phyloP scores from a whole-genome alignment of 2,888 invertebrate genomes.

The Fragum fragum region DNA sequence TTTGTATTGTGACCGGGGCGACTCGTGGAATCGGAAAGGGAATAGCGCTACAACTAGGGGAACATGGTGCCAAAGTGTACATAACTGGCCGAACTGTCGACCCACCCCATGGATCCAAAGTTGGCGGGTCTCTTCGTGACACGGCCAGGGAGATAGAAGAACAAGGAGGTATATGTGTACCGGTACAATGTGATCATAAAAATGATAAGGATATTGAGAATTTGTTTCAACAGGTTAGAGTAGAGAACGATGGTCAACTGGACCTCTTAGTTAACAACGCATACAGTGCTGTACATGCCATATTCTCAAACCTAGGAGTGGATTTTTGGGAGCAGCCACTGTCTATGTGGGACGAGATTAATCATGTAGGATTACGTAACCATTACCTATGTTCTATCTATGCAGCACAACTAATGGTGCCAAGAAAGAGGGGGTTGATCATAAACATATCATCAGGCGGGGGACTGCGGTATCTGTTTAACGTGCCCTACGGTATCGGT shows the following conservation, averaged over 20 bases:
- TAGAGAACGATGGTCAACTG: constrained; percentile 85
- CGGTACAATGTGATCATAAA: constrained; percentile 86
- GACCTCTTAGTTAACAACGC: constrained; percentile 87
- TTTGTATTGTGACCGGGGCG: constrained; percentile 86
- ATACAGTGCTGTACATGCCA: constrained; percentile 84
- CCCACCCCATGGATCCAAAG: constrained; percentile 47
- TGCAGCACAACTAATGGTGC: constrained; percentile 87
- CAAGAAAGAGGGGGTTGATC: constrained; percentile 86
- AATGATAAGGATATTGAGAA: constrained; percentile 84
- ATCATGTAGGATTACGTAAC: constrained; percentile 87
- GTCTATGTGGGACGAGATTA: constrained; percentile 86
- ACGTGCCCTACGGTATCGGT: constrained; percentile 87
- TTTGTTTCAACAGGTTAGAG: constrained; percentile 85
- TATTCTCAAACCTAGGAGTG: constrained; percentile 76
- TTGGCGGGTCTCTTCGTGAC: constrained; percentile 58
- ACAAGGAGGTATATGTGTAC: constrained; percentile 85
- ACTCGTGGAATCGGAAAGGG: constrained; percentile 86
- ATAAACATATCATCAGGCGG: constrained; percentile 87
- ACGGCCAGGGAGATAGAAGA: constrained; percentile 71
- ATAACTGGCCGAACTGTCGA: constrained; percentile 84
- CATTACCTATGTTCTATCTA: constrained; percentile 87
- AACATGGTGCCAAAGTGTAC: constrained; percentile 87
- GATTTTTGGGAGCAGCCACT: constrained; percentile 86
- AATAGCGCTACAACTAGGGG: constrained; percentile 87
- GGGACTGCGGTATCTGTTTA: constrained; percentile 87